Conservation (phyloP, 2,113 vertebrate species). For the Pseudorectes ferrugineus region DNA sequence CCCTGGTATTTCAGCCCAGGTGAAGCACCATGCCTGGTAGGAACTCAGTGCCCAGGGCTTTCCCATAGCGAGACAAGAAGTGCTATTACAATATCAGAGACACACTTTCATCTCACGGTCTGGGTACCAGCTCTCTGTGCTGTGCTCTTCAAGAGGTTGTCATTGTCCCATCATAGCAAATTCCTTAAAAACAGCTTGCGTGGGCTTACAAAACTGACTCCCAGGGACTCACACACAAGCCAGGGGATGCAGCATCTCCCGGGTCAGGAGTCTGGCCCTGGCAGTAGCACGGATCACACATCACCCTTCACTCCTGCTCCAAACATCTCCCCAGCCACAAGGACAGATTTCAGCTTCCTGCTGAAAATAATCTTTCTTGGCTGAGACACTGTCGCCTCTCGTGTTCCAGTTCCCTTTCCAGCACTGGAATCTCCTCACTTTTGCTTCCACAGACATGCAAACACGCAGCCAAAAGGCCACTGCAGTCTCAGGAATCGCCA, state of each 20-base stretch:
- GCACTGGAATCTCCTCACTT: constrained; percentile 12
- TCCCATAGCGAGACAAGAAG: constrained; percentile 10
- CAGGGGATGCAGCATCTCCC: not conserved
- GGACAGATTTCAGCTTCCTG: not conserved
- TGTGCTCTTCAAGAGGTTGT: constrained; percentile 5
- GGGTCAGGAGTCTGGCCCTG: not conserved
- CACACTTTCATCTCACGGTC: not conserved
- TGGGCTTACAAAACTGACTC: not conserved
- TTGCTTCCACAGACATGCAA: constrained; percentile 22
- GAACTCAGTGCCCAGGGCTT: not conserved
- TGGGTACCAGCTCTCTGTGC: not conserved
- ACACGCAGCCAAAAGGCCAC: constrained; percentile 25
- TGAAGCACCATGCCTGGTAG: not conserved
- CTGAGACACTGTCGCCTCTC: not conserved
- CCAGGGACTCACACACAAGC: not conserved
- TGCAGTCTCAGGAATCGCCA: constrained; percentile 64
- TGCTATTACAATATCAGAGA: constrained; percentile 32
- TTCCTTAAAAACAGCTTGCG: not conserved
- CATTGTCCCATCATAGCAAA: not conserved
- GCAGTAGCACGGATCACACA: not conserved
- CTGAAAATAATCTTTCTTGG: not conserved
- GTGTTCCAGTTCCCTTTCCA: not conserved
- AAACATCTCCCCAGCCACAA: not conserved
- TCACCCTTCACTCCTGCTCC: not conserved
- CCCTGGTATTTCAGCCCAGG: not conserved